These are phyloP conservation scores for Epinephelus moara DNA, from an alignment of 2,113 vertebrate species.

Conservation along the genomic window DNA sequence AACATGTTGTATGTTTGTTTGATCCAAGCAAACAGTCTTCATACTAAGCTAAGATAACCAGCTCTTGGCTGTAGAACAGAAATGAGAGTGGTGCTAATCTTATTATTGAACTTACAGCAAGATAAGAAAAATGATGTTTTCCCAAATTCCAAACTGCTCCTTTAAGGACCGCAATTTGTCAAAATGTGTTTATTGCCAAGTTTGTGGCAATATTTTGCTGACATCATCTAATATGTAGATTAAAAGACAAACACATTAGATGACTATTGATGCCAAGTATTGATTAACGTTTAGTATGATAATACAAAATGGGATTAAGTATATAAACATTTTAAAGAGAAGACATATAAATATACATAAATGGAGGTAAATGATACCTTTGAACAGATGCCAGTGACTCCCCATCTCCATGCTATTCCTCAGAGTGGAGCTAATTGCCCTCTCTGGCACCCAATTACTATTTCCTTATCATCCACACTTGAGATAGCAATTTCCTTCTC, in stretches of 20 bases:
- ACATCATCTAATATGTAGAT: not conserved
- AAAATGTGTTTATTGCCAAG: not conserved
- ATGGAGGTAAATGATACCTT: slow-evolving; percentile 38
- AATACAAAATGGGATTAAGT: not conserved
- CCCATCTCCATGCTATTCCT: slow-evolving; percentile 33
- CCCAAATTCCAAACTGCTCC: not conserved
- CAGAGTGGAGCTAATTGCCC: slow-evolving; percentile 65
- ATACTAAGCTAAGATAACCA: too few relatives aligned
- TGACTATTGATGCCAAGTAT: slow-evolving; percentile 12
- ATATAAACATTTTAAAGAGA: slow-evolving; percentile 13
- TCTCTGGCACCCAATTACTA: slow-evolving; percentile 71
- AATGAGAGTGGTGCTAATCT: too few relatives aligned
- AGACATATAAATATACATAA: slow-evolving; percentile 4
- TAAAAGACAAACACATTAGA: slow-evolving; percentile 3
- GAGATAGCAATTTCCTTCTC: slow-evolving; percentile 76
- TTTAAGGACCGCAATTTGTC: not conserved
- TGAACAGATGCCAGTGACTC: slow-evolving; percentile 51
- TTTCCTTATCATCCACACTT: slow-evolving; percentile 72
- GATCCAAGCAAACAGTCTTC: too few relatives aligned
- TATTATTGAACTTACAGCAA: not conserved
- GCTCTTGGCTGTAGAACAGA: too few relatives aligned
- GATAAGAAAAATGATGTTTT: not conserved
- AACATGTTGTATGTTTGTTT: not conserved
- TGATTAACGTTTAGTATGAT: slow-evolving; percentile 6
- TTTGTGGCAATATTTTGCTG: not conserved